phyloP scores from a whole-genome alignment of 2,113 vertebrate species.

The Grammomys dolichurus region DNA sequence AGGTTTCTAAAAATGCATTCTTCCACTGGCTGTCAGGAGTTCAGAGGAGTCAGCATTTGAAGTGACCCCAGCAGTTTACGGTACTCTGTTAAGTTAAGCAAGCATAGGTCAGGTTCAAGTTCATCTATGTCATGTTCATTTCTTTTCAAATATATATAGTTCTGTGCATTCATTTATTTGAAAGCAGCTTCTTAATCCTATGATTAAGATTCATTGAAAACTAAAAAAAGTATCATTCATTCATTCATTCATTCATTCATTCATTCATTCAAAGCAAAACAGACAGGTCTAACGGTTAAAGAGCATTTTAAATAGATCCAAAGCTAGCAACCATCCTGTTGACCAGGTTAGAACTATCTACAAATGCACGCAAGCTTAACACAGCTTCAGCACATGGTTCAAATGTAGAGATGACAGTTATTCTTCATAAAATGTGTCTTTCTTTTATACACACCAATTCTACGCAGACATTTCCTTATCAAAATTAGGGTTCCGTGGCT shows the following conservation, averaged over 20 bases:
- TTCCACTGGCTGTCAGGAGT: not conserved
- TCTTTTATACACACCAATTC: not conserved
- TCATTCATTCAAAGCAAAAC: not conserved
- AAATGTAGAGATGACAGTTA: slow-evolving; percentile 52
- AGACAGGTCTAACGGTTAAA: not conserved
- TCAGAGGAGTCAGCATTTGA: not conserved
- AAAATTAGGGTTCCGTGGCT: slow-evolving; percentile 72
- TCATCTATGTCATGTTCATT: not conserved
- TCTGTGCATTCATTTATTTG: not conserved
- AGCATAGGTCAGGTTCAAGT: not conserved
- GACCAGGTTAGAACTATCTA: not conserved
- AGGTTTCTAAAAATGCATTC: not conserved
- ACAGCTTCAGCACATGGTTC: slow-evolving; percentile 53
- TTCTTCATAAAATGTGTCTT: slow-evolving; percentile 50
- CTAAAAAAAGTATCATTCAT: not conserved
- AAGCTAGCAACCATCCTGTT: not conserved
- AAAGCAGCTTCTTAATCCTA: not conserved
- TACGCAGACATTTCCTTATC: slow-evolving; percentile 68
- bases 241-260: not conserved
- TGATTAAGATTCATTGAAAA: not conserved
- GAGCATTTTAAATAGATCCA: slow-evolving; percentile 12
- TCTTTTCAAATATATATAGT: not conserved
- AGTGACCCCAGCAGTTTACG: not conserved
- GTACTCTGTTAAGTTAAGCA: not conserved
- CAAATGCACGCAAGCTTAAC: slow-evolving; percentile 45